Percentiles rank a stretch among this genome's conserved stretches.
These are phyloP conservation scores for Caenorhabditis sp. DNA, from an alignment of 2,888 invertebrate species.

Conservation along the genomic window DNA sequence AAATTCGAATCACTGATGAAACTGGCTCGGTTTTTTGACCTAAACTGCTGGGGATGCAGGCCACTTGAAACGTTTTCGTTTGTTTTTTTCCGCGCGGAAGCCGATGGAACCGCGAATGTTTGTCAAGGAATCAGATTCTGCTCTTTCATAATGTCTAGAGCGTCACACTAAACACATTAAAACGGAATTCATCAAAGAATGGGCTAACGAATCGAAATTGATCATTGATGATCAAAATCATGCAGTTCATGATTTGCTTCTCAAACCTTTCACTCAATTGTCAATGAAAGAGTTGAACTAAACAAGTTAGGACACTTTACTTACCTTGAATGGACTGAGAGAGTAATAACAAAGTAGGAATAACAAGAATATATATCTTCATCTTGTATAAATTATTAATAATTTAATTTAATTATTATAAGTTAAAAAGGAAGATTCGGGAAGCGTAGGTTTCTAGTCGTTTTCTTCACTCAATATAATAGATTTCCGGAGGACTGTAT, in stretches of 20 bases:
- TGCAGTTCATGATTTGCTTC: background rate
- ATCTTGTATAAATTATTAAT: slow-evolving; percentile 33
- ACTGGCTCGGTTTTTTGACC: slow-evolving; percentile 29
- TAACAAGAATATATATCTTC: slow-evolving; percentile 18
- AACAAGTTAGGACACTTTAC: background rate
- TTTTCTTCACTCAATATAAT: slow-evolving; percentile 36
- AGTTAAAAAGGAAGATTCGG: slow-evolving; percentile 20
- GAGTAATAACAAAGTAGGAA: slow-evolving; percentile 13
- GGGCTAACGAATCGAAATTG: background rate
- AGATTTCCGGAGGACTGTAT: slow-evolving; percentile 51
- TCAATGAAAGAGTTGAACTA: background rate
- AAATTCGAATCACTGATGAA: slow-evolving; percentile 13
- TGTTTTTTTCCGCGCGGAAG: slow-evolving; percentile 49
- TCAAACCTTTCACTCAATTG: background rate
- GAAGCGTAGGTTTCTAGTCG: slow-evolving; percentile 23
- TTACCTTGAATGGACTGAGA: slow-evolving; percentile 25
- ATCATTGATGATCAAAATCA: background rate
- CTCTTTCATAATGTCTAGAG: slow-evolving; percentile 16
- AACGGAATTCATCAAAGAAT: background rate
- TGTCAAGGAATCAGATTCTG: slow-evolving; percentile 25
- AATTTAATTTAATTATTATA: slow-evolving; percentile 27
- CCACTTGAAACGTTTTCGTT: slow-evolving; percentile 57
- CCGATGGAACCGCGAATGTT: slow-evolving; percentile 25
- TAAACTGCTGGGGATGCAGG: background rate
- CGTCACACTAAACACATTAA: slow-evolving; percentile 24